Conservation (phyloP, 1,140 invertebrate species). For the Vollenhovia emeryi region DNA sequence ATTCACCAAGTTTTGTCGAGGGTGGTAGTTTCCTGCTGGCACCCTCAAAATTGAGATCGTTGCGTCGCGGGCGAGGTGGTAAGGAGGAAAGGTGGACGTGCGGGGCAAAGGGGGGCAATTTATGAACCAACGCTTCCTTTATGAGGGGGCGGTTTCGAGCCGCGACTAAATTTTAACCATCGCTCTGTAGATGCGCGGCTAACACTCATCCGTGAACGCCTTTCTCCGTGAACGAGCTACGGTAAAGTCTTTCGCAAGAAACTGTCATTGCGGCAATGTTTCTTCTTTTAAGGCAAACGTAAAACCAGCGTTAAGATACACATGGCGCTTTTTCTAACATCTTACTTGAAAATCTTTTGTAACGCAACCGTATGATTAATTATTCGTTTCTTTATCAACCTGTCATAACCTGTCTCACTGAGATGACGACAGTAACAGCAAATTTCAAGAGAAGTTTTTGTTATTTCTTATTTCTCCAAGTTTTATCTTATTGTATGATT, state of each 20-base stretch:
- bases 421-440: not conserved
- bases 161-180: constrained; percentile 82
- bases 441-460: not conserved
- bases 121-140: constrained; percentile 84
- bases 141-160: constrained; percentile 78
- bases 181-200: constrained; percentile 47
- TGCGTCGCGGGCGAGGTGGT: constrained; percentile 56
- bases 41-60: constrained; percentile 83
- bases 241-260: constrained; percentile 1
- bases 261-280: constrained; percentile 6
- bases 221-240: constrained; percentile 1
- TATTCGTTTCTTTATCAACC: not conserved
- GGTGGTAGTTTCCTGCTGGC: constrained; percentile 84
- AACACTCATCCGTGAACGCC: constrained; percentile 30
- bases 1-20: constrained; percentile 84
- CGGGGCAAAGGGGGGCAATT: constrained; percentile 78
- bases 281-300: not conserved
- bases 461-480: not conserved
- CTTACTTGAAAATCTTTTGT: not conserved
- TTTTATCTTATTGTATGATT: not conserved
- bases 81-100: constrained; percentile 28
- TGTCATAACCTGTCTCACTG: not conserved
- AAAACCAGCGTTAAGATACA: not conserved
- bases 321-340: not conserved
- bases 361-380: not conserved